Conservation (phyloP, 2,113 vertebrate genomes). For the Salvator merianae region DNA sequence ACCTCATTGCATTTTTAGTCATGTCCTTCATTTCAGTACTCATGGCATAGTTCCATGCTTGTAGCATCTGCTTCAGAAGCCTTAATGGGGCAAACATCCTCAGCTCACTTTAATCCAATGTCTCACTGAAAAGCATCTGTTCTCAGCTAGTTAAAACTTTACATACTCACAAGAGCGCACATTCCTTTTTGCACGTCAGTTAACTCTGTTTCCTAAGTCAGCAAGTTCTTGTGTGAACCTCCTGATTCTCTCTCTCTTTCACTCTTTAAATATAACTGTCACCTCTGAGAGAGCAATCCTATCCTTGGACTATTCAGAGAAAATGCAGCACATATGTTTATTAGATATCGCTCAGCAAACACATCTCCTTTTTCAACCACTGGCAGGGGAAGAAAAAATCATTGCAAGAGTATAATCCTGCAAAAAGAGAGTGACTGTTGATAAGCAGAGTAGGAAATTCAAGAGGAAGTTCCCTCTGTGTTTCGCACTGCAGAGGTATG, state of each 20-base stretch:
- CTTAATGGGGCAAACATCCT: not conserved
- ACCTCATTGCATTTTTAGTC: conserved; percentile 34
- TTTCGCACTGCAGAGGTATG: no score
- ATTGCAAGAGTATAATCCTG: not conserved
- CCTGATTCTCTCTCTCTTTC: rapidly evolving
- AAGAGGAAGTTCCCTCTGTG: not conserved
- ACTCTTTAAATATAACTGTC: not conserved
- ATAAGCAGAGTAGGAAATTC: not conserved
- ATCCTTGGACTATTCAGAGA: not conserved
- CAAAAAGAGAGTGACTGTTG: not conserved
- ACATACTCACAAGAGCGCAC: no score
- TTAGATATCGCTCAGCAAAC: not conserved
- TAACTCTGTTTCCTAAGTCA: not conserved
- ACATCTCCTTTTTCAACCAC: not conserved
- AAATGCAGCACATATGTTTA: not conserved
- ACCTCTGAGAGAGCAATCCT: not conserved
- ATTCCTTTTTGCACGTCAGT: rapidly evolving
- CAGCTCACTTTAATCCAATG: not conserved
- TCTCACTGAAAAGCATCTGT: not conserved
- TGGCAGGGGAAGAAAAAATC: not conserved
- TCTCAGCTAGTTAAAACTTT: rapidly evolving
- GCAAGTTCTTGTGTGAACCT: conserved; percentile 4
- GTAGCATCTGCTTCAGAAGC: rapidly evolving
- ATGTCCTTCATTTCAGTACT: conserved; percentile 14
- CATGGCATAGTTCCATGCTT: rapidly evolving